Conservation (phyloP, 2,888 invertebrate species). For the Catocala nupta region DNA sequence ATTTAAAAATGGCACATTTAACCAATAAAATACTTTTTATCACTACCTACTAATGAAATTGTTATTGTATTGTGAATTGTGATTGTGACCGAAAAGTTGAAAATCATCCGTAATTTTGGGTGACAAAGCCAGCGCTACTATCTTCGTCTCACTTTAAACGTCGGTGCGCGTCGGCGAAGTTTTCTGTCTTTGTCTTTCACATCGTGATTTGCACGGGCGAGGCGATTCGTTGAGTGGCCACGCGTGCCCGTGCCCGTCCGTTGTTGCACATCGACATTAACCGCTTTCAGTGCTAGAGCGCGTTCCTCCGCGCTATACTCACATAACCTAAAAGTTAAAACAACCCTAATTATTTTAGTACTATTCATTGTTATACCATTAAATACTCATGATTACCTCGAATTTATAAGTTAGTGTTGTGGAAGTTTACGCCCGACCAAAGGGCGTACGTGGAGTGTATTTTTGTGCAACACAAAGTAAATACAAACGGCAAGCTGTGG, state of each 20-base stretch:
- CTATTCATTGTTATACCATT: constrained; percentile 68
- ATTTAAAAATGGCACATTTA: too few relatives aligned
- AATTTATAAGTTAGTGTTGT: constrained; percentile 85
- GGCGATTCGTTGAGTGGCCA: constrained; percentile 65
- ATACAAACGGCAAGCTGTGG: constrained; percentile 98
- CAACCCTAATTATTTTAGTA: constrained; percentile 74
- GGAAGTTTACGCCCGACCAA: constrained; percentile 76
- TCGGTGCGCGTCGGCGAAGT: constrained; percentile 56
- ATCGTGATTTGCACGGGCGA: constrained; percentile 56
- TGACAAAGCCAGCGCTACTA: constrained; percentile 50
- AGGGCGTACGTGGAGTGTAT: constrained; percentile 85
- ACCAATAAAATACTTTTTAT: background rate
- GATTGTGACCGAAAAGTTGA: constrained; percentile 47
- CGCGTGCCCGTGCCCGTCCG: constrained; percentile 73
- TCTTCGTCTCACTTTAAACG: constrained; percentile 53
- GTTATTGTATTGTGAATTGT: constrained; percentile 15
- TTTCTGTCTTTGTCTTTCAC: constrained; percentile 67
- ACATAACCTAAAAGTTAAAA: constrained; percentile 83
- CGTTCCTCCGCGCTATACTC: constrained; percentile 83
- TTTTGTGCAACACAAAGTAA: constrained; percentile 88
- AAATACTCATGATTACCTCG: constrained; percentile 84
- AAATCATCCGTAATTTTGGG: constrained; percentile 48
- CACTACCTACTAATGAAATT: constrained; percentile 3
- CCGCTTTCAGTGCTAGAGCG: constrained; percentile 85
- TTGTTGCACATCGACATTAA: constrained; percentile 86